Evolutionary conservation across 2,113 vertebrate species (phyloP).

Genomic region (Tetrao urogallus): DNA sequence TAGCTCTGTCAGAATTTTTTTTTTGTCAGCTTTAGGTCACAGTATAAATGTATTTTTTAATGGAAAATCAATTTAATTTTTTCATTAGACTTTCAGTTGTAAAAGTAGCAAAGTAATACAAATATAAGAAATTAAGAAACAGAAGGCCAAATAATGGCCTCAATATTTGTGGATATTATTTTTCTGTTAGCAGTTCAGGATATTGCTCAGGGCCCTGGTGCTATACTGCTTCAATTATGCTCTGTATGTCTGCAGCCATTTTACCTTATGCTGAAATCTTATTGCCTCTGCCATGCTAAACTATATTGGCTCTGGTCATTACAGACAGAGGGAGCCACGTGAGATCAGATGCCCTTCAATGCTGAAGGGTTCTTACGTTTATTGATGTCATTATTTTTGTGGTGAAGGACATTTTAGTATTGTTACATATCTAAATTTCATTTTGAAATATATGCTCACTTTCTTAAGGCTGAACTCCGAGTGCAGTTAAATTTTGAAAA

Average conservation of each 20-base stretch:
- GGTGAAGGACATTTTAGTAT: neutral
- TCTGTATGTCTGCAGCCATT: neutral
- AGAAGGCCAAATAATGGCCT: neutral
- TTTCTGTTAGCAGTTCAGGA: neutral
- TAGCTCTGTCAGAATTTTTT: neutral
- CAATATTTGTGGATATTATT: neutral
- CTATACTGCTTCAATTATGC: neutral
- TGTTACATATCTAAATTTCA: neutral
- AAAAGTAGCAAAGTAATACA: neutral
- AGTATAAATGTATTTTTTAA: neutral
- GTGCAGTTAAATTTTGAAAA: neutral
- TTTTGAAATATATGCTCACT: neutral
- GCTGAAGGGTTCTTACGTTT: neutral
- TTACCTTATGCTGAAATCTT: neutral
- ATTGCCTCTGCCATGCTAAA: neutral
- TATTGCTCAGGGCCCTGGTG: neutral
- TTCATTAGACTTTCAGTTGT: neutral
- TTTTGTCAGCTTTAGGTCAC: neutral
- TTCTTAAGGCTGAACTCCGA: neutral
- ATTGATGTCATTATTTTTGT: neutral
- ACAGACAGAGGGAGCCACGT: neutral
- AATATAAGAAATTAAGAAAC: neutral
- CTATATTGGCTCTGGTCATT: neutral
- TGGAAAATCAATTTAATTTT: neutral
- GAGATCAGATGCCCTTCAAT: neutral